Base-by-base conservation (phyloP, 1,140 invertebrate species). In the Episyrphus balteatus region DNA sequence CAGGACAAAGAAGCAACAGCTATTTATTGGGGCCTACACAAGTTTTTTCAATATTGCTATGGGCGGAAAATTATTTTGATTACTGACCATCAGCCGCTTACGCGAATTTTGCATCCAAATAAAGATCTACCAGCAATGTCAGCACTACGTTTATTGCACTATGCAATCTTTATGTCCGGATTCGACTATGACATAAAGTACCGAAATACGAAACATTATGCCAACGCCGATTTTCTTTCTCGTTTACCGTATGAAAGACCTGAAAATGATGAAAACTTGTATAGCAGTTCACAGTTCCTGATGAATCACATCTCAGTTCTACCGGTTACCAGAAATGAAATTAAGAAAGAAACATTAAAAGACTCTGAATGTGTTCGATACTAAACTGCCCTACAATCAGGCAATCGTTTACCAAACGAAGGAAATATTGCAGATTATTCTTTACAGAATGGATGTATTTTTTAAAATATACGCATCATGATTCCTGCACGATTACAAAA, bases 401-500 rank as follows among this genome's bases (percentile, higher is more conserved):
- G 21, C 3, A 26, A 26, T 26, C 3, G 3, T 26, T 26, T 26
- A 8, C 21, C 21, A 26, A 26, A 26, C 21, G 21, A 26, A 26
- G 21, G 21, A 26, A 26, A 26, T 26, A 8, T 8, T 26, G 21
- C 21, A 26, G 21, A 26, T 3, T 26, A 5, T 26, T 26, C 21
- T 26, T 26, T 26, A 26, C 13, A 17, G 8, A 19, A 44, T 32
- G 42, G 43, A 8, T 45, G 42, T 21, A 32, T 49, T 15, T 18
- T 49, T 14, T 26, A 32, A 7, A 34, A 34, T 13, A 26, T 58
- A 18, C 44, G 54, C 50, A 30, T 50, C 13, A 32, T 50, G 7
- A 62, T 75, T 18, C 73, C 73, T 1, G n/a, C 47, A 38, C 44
- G 32, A 15, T 47, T 71, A 34, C 61, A 55, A 36, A 19, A 51